Conservation (phyloP, 2,113 vertebrate species). For the Stomatorhinus ivindoensis region DNA sequence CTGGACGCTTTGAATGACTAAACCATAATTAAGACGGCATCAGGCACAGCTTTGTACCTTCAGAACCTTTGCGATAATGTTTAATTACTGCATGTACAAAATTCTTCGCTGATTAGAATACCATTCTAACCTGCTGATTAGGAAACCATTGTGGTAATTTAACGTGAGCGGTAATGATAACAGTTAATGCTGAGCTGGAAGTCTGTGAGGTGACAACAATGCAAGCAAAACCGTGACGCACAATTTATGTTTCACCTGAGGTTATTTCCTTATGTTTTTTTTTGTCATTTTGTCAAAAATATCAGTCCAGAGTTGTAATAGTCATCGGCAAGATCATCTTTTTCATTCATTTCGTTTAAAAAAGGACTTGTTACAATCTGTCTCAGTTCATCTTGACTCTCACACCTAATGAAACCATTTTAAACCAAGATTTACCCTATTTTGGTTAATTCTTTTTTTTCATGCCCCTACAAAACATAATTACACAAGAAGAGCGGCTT, state of each 20-base stretch:
- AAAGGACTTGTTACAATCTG: not conserved
- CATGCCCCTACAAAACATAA: conserved; percentile 60
- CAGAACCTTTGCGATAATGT: not conserved
- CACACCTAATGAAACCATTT: conserved; percentile 3
- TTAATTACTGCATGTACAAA: not conserved
- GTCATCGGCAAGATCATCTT: not conserved
- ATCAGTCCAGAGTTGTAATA: not conserved
- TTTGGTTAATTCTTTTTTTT: conserved; percentile 41
- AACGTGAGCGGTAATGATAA: not conserved
- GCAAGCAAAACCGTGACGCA: not conserved
- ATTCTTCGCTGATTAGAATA: not conserved
- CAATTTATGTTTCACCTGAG: not conserved
- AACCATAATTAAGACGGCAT: not conserved
- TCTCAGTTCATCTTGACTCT: not conserved
- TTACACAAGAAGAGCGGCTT: conserved; percentile 53
- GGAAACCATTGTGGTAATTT: not conserved
- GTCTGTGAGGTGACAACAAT: not conserved
- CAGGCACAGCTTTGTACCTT: not conserved
- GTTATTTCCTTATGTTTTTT: not conserved
- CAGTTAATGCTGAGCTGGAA: not conserved
- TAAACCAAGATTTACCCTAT: not conserved
- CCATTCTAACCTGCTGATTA: not conserved
- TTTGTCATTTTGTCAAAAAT: not conserved
- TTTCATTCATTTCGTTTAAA: not conserved
- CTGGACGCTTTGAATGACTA: conserved; percentile 2